A percentile compares a stretch with the other conserved stretches of the same genome.
These are phyloP conservation scores for Heliothis peltigera DNA, from an alignment of 2,888 invertebrate genomes.

Conservation along the genomic window DNA sequence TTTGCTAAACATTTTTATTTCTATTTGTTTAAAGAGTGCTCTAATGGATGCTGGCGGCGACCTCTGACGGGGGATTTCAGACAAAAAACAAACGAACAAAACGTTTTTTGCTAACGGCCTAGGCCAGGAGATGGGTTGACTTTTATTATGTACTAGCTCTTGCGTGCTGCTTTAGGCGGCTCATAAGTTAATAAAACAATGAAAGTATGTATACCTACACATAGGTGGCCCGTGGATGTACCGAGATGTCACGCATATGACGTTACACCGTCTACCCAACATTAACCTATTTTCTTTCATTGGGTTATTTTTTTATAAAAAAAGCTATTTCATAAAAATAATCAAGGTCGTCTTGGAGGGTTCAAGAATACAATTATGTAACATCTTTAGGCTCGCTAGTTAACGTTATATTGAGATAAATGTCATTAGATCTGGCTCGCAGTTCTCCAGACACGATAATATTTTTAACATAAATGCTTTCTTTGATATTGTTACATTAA, in stretches of 20 bases:
- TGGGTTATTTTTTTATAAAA: not conserved
- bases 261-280: too few species aligned
- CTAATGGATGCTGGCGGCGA: slow-evolving; percentile 35
- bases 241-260: too few species aligned
- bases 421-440: slow-evolving; percentile 1
- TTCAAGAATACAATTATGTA: slow-evolving; percentile 2
- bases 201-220: too few species aligned
- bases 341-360: not conserved
- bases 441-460: not conserved
- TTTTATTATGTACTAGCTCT: slow-evolving; percentile 22
- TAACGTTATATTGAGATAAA: slow-evolving; percentile 10
- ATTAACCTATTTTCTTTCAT: too few species aligned
- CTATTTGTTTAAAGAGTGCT: slow-evolving; percentile 39
- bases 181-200: too few species aligned
- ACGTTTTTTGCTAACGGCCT: slow-evolving; percentile 31
- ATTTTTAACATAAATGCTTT: not conserved
- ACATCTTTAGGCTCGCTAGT: not conserved
- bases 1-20: slow-evolving; percentile 36
- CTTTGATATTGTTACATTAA: not conserved
- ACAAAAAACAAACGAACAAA: slow-evolving; percentile 44
- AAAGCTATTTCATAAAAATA: not conserved
- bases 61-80: slow-evolving; percentile 31
- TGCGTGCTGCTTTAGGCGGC: too few species aligned
- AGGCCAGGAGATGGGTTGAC: slow-evolving; percentile 22
- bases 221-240: too few species aligned